A percentile compares a stretch with the other conserved stretches of the same genome.
phyloP scores from a whole-genome alignment of 2,113 vertebrate species.

The Pomatostomus ruficeps region DNA sequence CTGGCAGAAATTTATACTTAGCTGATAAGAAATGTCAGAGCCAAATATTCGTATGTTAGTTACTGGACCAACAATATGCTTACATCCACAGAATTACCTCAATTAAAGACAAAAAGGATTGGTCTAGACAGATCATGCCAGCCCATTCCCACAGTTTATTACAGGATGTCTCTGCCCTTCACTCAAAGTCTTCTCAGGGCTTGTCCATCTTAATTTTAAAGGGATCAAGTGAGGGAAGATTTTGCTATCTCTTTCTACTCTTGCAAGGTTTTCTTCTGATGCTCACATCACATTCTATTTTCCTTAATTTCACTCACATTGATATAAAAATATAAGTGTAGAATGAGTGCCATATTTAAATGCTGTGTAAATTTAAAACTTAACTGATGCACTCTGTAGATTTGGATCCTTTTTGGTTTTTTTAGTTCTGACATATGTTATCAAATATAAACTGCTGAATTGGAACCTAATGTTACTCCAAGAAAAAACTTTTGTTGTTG shows the following conservation, averaged over 20 bases:
- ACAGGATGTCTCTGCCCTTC: neutral
- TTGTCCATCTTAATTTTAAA: neutral
- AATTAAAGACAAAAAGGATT: neutral
- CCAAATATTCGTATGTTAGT: neutral
- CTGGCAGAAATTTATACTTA: neutral
- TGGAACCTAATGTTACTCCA: neutral
- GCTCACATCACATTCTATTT: neutral
- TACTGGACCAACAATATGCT: neutral
- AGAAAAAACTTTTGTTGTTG: neutral
- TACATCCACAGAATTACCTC: neutral
- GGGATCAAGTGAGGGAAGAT: neutral
- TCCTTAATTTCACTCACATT: constrained; percentile 17
- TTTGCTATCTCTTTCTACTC: neutral
- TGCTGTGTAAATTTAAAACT: neutral
- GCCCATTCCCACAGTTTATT: neutral
- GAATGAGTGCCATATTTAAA: neutral
- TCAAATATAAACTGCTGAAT: neutral
- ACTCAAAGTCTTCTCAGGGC: neutral
- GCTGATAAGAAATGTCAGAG: neutral
- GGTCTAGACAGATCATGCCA: neutral
- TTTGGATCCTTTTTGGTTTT: neutral
- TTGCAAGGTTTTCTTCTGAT: neutral
- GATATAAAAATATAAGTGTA: neutral
- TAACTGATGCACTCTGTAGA: neutral
- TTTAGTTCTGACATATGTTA: fast-evolving